Conservation (phyloP, 2,797 vertebrate species). For the Ammospiza maritima region DNA sequence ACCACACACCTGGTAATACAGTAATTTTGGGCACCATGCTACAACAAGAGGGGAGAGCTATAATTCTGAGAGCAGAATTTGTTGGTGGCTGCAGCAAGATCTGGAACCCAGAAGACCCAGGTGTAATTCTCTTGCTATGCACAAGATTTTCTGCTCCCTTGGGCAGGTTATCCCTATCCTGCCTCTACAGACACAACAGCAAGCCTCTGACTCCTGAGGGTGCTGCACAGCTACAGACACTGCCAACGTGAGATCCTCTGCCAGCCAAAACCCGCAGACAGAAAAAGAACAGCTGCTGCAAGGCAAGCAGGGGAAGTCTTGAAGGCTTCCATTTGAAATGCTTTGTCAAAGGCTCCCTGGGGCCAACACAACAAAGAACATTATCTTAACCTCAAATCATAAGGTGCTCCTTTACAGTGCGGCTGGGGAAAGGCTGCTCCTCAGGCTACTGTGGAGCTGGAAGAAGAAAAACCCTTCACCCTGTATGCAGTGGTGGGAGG, state of each 20-base stretch:
- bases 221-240: not conserved
- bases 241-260: rapidly evolving
- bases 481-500: rapidly evolving
- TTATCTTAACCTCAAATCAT: not conserved
- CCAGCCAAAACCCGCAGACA: not conserved
- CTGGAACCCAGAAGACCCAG: not conserved
- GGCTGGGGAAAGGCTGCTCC: not conserved
- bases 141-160: not conserved
- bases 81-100: not conserved
- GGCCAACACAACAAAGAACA: not conserved
- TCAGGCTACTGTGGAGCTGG: not conserved
- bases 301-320: not conserved
- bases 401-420: not conserved
- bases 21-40: not conserved
- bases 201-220: not conserved
- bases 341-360: not conserved
- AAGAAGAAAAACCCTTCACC: not conserved
- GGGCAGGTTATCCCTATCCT: not conserved
- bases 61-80: not conserved
- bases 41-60: not conserved
- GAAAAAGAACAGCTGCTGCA: not conserved
- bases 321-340: not conserved
- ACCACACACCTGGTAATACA: not conserved
- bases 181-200: not conserved
- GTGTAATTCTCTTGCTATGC: not conserved